phyloP scores from a whole-genome alignment of 1,140 invertebrate genomes.

The Nasonia vitripennis region DNA sequence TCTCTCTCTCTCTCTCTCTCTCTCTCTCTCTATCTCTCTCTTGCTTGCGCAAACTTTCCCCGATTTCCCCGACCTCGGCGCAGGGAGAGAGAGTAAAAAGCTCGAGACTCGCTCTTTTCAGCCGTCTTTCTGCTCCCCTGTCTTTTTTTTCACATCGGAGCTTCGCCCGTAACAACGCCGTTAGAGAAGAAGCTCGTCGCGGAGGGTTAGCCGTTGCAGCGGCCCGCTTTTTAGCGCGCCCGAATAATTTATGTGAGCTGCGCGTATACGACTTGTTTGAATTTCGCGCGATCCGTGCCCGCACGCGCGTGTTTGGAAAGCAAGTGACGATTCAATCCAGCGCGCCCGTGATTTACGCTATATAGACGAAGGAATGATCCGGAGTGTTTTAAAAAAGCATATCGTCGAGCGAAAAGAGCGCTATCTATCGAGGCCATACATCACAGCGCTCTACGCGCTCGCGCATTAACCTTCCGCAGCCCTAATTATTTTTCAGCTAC shows the following conservation, averaged over 20 bases:
- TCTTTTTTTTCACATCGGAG: slow-evolving; percentile 20
- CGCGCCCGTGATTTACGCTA: no score
- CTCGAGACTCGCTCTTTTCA: slow-evolving; percentile 19
- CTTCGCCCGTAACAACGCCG: background rate
- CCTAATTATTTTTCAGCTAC: background rate
- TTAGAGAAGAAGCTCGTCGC: background rate
- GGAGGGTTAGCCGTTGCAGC: background rate
- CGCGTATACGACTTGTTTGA: background rate
- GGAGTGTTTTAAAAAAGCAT: no score
- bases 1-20: background rate
- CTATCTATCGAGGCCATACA: background rate
- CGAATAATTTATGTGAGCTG: background rate
- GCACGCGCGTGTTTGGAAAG: no score
- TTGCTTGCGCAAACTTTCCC: slow-evolving; percentile 48
- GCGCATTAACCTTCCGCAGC: background rate
- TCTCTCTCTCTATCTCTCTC: background rate
- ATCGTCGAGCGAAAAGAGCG: no score
- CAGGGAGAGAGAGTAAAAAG: slow-evolving; percentile 29
- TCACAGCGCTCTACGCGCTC: background rate
- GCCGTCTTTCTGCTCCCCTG: background rate
- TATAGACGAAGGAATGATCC: background rate
- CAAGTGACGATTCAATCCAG: slow-evolving; percentile 30
- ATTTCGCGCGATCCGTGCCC: background rate
- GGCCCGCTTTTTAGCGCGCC: no score
- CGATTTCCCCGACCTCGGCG: slow-evolving; percentile 29